phyloP scores from a whole-genome alignment of 2,888 invertebrate genomes.

The Lepeophtheirus nordmannii region DNA sequence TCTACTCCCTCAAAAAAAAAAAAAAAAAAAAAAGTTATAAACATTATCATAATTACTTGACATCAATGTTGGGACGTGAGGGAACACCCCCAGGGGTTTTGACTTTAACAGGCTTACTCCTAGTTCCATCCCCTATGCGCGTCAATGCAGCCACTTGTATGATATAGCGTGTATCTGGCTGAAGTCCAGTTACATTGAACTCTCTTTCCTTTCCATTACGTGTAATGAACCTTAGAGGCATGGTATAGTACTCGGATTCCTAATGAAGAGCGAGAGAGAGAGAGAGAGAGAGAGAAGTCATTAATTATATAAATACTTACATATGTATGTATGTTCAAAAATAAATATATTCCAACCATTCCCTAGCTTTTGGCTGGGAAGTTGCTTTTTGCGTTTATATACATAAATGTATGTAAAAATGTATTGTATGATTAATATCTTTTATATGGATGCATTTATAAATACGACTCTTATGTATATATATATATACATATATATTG shows the following conservation, averaged over 20 bases:
- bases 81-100: constrained; percentile 88
- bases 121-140: constrained; percentile 86
- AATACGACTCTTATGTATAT: neutral
- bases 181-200: constrained; percentile 68
- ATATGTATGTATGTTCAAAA: neutral
- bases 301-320: neutral
- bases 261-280: constrained; percentile 24
- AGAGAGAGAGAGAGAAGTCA: neutral
- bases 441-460: neutral
- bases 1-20: too few species aligned
- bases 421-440: neutral
- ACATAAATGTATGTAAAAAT: neutral
- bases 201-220: constrained; percentile 57
- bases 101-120: constrained; percentile 66
- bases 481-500: too few species aligned
- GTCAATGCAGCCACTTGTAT: constrained; percentile 70
- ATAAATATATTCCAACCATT: neutral
- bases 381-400: neutral
- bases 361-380: neutral
- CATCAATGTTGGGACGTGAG: constrained; percentile 59
- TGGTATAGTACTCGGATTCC: constrained; percentile 15
- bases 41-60: too few species aligned
- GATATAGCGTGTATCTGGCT: constrained; percentile 85
- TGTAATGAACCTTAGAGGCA: constrained; percentile 22
- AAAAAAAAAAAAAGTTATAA: too few species aligned